Conservation (phyloP, 92 coral and sea anemone genomes). For the Anthopleura xanthogrammica region DNA sequence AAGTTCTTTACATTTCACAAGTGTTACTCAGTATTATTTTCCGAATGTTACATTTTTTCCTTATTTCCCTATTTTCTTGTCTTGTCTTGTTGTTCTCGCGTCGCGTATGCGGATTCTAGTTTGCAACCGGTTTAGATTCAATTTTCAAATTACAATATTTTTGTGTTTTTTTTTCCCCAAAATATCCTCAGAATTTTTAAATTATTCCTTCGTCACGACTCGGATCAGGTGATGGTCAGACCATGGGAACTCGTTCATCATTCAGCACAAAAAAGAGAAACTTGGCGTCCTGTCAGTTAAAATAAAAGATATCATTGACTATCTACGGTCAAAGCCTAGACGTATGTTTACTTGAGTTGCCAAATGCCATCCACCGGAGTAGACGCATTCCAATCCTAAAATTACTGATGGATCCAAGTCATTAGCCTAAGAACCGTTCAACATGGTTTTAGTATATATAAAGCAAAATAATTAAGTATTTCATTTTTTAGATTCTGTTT, state of each 20-base stretch:
- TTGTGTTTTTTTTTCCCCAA: not conserved
- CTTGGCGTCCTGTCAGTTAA: not conserved
- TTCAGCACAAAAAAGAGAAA: not conserved
- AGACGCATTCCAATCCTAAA: no score
- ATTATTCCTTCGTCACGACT: not conserved
- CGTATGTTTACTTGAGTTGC: not conserved
- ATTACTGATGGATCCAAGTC: no score
- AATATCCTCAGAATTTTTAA: not conserved
- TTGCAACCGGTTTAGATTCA: no score
- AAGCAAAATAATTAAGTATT: no score
- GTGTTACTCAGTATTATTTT: no score
- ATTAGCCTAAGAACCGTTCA: no score
- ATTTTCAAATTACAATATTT: no score
- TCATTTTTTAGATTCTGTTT: no score
- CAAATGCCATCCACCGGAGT: not conserved
- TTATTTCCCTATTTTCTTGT: not conserved
- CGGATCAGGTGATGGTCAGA: conserved; percentile 4
- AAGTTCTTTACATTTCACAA: no score
- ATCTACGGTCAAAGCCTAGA: not conserved
- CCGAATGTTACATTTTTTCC: not conserved
- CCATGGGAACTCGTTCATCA: not conserved
- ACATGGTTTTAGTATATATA: no score
- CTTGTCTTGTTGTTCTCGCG: no score
- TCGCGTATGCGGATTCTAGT: no score
- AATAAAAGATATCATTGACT: not conserved